phyloP scores from a whole-genome alignment of 2,888 invertebrate species.

The Branchellion lobata region DNA sequence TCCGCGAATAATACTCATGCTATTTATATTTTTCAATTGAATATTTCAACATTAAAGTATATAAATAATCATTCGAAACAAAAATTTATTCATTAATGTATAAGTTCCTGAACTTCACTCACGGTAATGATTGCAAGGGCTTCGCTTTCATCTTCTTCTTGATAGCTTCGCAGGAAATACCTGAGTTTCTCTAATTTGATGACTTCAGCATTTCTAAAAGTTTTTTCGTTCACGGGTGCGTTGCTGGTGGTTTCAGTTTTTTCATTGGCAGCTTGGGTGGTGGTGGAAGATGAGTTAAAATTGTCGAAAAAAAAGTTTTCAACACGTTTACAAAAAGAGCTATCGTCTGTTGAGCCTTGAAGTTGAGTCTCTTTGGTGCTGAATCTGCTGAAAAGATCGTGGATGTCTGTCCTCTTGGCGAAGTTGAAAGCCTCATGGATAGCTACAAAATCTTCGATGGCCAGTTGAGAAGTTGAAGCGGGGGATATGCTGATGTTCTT shows the following conservation, averaged over 20 bases:
- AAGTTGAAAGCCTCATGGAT: neutral
- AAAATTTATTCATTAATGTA: too few relatives aligned
- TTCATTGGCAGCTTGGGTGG: too few relatives aligned
- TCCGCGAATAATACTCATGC: too few relatives aligned
- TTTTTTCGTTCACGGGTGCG: neutral
- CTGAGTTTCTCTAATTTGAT: neutral
- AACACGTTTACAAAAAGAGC: neutral
- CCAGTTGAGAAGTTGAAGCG: neutral
- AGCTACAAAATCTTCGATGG: neutral
- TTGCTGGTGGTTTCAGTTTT: too few relatives aligned
- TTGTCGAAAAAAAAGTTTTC: neutral
- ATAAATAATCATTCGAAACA: too few relatives aligned
- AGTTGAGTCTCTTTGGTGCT: neutral
- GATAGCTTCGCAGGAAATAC: conserved; percentile 22
- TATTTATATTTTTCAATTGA: too few relatives aligned
- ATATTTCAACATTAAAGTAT: too few relatives aligned
- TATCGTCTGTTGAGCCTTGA: neutral
- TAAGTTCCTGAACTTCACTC: too few relatives aligned
- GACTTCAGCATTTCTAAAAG: neutral
- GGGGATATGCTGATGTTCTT: neutral
- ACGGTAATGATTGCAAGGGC: neutral
- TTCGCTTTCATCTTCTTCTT: conserved; percentile 22
- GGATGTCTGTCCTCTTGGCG: neutral
- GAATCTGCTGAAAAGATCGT: neutral
- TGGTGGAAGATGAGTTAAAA: neutral